Conservation (phyloP, 2,113 vertebrate genomes). For the Onychorhynchus coronatus region DNA sequence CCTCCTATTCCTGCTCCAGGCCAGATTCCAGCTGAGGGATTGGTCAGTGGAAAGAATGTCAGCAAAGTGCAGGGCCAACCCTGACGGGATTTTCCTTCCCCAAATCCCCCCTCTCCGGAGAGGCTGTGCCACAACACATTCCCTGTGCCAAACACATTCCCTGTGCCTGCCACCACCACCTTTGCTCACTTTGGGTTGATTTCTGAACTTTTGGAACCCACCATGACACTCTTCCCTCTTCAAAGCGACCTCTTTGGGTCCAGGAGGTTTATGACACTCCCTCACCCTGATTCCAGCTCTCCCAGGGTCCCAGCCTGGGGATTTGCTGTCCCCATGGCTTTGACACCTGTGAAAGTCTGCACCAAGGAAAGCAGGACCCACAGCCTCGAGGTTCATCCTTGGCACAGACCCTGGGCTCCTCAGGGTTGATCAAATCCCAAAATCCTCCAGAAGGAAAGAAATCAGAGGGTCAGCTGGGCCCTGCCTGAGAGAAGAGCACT, state of each 20-base stretch:
- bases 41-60: conserved; percentile 74
- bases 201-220: not conserved
- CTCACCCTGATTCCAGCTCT: not conserved
- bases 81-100: conserved; percentile 40
- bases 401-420: not conserved
- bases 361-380: not conserved
- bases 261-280: not conserved
- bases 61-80: conserved; percentile 29
- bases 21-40: conserved; percentile 68
- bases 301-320: accelerated
- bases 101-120: not conserved
- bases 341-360: not conserved
- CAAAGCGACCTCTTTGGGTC: not conserved
- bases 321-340: not conserved
- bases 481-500: accelerated
- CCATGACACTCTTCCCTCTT: not conserved
- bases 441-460: not conserved
- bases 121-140: not conserved
- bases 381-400: not conserved
- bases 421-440: not conserved
- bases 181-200: not conserved
- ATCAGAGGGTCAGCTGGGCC: accelerated
- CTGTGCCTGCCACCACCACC: not conserved
- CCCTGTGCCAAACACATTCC: not conserved
- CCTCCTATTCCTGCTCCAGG: conserved; percentile 30